A percentile compares a stretch with the other conserved stretches of the same genome.
These are phyloP conservation scores for Octomys mimax DNA, from an alignment of 2,797 vertebrate genomes.

Conservation along the genomic window DNA sequence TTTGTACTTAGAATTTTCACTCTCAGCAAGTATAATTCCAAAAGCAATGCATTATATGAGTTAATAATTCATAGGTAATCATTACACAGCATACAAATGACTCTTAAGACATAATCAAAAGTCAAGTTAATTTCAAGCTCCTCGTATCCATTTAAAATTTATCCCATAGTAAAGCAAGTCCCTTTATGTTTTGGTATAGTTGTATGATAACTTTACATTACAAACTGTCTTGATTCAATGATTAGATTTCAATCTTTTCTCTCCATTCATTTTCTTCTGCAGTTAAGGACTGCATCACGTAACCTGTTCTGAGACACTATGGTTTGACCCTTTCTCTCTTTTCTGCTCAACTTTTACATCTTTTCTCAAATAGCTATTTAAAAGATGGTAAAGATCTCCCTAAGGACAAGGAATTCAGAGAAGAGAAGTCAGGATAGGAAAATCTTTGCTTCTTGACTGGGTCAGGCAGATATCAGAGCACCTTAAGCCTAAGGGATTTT, in stretches of 20 bases:
- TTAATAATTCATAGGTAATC: slow-evolving; percentile 54
- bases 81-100: slow-evolving; percentile 50
- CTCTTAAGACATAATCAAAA: not conserved
- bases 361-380: not conserved
- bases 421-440: not conserved
- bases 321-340: not conserved
- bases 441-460: not conserved
- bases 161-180: slow-evolving; percentile 21
- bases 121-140: slow-evolving; percentile 55
- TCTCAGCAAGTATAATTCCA: slow-evolving; percentile 32
- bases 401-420: not conserved
- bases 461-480: not conserved
- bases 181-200: slow-evolving; percentile 22
- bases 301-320: not conserved
- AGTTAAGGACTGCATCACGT: not conserved
- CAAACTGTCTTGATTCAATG: slow-evolving; percentile 11
- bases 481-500: fast-evolving
- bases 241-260: not conserved
- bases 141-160: not conserved
- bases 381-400: not conserved
- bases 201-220: slow-evolving; percentile 18
- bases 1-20: slow-evolving; percentile 28
- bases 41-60: not conserved
- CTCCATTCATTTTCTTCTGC: not conserved
- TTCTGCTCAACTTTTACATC: not conserved